Evolutionary conservation across 1,140 invertebrate genomes (phyloP).

Genomic region (Himalopsyche phryganea): DNA sequence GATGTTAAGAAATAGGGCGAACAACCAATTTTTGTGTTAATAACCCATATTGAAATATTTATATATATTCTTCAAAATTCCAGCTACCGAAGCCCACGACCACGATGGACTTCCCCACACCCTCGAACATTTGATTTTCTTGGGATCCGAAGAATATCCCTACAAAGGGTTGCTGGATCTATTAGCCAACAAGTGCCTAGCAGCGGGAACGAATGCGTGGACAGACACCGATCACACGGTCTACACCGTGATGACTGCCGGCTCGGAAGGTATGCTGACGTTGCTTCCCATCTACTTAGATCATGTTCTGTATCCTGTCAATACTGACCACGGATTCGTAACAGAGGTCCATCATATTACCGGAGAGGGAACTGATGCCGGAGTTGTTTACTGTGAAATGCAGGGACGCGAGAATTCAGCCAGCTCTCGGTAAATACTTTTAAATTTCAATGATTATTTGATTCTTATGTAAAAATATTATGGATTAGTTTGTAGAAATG

Average conservation of each 20-base stretch:
- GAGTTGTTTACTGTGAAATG: constrained; percentile 94
- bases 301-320: constrained; percentile 81
- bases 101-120: constrained; percentile 92
- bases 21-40: too few species aligned
- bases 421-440: constrained; percentile 54
- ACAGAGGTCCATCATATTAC: constrained; percentile 93
- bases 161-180: constrained; percentile 87
- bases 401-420: constrained; percentile 79
- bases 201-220: constrained; percentile 87
- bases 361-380: constrained; percentile 81
- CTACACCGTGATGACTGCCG: constrained; percentile 85
- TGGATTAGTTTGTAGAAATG: too few species aligned
- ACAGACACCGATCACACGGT: constrained; percentile 82
- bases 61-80: constrained; percentile 21
- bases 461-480: too few species aligned
- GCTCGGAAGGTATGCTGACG: constrained; percentile 82
- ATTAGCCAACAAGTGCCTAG: constrained; percentile 82
- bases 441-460: background rate
- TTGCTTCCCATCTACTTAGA: constrained; percentile 87
- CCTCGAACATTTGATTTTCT: constrained; percentile 87
- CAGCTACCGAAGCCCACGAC: constrained; percentile 86
- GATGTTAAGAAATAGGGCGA: too few species aligned
- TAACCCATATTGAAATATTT: too few species aligned
- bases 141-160: constrained; percentile 87
- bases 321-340: constrained; percentile 74